Conservation (phyloP, 1,140 invertebrate genomes). For the Vanessa tameamea region DNA sequence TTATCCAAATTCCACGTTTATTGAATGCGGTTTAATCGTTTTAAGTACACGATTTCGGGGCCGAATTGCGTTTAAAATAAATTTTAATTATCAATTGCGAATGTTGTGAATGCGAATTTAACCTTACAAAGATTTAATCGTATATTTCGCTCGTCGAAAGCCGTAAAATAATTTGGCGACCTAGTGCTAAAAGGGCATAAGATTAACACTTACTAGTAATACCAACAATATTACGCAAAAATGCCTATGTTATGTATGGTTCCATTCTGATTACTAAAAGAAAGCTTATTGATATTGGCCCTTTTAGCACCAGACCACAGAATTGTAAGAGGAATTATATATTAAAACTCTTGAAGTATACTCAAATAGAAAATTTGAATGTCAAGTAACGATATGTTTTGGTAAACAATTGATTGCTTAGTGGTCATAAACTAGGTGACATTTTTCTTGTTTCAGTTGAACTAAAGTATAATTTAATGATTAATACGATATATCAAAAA, state of each 20-base stretch:
- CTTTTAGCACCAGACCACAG: too few relatives aligned
- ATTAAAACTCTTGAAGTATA: too few relatives aligned
- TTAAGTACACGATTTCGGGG: conserved; percentile 14
- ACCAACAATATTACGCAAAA: too few relatives aligned
- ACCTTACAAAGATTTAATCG: conserved; percentile 9
- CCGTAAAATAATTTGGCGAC: conserved; percentile 1
- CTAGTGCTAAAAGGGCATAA: too few relatives aligned
- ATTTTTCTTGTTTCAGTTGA: not conserved
- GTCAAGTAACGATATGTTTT: too few relatives aligned
- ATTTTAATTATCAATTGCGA: conserved; percentile 27
- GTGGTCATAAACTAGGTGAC: not conserved
- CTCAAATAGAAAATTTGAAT: too few relatives aligned
- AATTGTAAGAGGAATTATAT: too few relatives aligned
- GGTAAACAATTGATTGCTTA: too few relatives aligned
- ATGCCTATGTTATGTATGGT: too few relatives aligned
- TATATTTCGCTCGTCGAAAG: conserved; percentile 20
- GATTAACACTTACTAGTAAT: too few relatives aligned
- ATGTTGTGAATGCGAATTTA: conserved; percentile 8
- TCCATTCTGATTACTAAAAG: too few relatives aligned
- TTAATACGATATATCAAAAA: not conserved
- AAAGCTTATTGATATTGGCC: too few relatives aligned
- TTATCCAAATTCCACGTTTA: conserved; percentile 21
- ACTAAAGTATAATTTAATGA: not conserved
- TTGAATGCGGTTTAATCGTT: conserved; percentile 24
- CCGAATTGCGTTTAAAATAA: conserved; percentile 6